These are phyloP conservation scores for Shinisaurus crocodilurus DNA, from an alignment of 2,113 vertebrate genomes.

Conservation along the genomic window DNA sequence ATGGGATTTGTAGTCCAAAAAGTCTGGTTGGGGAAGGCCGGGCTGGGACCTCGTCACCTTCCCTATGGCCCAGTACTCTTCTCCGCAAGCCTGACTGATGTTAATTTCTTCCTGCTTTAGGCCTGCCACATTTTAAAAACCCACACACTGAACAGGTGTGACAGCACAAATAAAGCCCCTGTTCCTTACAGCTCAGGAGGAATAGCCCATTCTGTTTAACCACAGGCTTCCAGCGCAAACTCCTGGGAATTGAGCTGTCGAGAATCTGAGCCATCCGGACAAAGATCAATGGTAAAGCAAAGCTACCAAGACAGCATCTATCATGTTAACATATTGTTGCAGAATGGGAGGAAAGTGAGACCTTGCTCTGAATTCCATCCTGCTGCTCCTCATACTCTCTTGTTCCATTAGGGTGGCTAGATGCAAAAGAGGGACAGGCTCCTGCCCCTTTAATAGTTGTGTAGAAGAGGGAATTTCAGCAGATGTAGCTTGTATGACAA, in stretches of 20 bases:
- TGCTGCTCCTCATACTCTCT: neutral
- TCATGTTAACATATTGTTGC: neutral
- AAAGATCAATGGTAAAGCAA: constrained; percentile 17
- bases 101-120: neutral
- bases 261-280: constrained; percentile 3
- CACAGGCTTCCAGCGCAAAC: neutral
- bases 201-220: neutral
- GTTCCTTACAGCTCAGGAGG: neutral
- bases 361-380: neutral
- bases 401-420: neutral
- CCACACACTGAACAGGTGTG: neutral
- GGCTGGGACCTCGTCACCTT: neutral
- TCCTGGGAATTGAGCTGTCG: constrained; percentile 11
- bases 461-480: neutral
- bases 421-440: neutral
- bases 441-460: neutral
- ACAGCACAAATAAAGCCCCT: neutral
- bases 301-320: neutral
- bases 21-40: neutral
- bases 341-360: neutral
- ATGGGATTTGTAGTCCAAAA: too few relatives aligned
- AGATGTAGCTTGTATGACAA: too few relatives aligned
- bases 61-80: neutral
- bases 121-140: neutral
- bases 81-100: too few relatives aligned